These are phyloP conservation scores for Anoplolepis gracilipes DNA, from an alignment of 1,140 invertebrate genomes.

Conservation along the genomic window DNA sequence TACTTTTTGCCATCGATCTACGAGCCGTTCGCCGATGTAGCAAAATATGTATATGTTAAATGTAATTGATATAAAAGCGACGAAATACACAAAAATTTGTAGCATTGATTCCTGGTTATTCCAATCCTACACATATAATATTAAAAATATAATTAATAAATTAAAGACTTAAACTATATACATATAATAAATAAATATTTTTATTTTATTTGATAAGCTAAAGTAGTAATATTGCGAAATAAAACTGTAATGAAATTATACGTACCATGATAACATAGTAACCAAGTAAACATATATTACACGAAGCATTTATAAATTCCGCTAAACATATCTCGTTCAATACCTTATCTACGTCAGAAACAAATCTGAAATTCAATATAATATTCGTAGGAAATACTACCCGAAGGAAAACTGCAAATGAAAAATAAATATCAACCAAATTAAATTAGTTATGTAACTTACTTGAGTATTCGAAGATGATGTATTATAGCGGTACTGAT, in stretches of 20 bases:
- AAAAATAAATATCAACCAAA: too few relatives aligned
- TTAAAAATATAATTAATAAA: too few relatives aligned
- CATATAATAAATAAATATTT: background rate
- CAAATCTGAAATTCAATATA: slow-evolving; percentile 14
- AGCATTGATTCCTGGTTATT: slow-evolving; percentile 5
- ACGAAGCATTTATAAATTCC: slow-evolving; percentile 15
- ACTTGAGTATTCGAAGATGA: slow-evolving; percentile 19
- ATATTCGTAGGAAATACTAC: background rate
- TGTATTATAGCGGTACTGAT: background rate
- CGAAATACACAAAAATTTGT: slow-evolving; percentile 30
- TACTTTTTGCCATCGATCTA: background rate
- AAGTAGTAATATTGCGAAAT: background rate
- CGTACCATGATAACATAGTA: slow-evolving; percentile 5
- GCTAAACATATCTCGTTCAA: slow-evolving; percentile 33
- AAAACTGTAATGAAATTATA: background rate
- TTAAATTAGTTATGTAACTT: too few relatives aligned
- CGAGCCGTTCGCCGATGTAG: slow-evolving; percentile 12
- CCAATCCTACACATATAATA: background rate
- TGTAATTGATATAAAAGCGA: slow-evolving; percentile 15
- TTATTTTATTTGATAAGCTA: background rate
- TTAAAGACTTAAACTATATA: too few relatives aligned
- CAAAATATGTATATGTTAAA: slow-evolving; percentile 33
- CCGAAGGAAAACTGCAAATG: background rate
- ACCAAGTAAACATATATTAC: slow-evolving; percentile 12
- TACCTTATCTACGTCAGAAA: background rate